Base-by-base conservation (phyloP, 2,113 vertebrate genomes). In the Pseudorectes ferrugineus region DNA sequence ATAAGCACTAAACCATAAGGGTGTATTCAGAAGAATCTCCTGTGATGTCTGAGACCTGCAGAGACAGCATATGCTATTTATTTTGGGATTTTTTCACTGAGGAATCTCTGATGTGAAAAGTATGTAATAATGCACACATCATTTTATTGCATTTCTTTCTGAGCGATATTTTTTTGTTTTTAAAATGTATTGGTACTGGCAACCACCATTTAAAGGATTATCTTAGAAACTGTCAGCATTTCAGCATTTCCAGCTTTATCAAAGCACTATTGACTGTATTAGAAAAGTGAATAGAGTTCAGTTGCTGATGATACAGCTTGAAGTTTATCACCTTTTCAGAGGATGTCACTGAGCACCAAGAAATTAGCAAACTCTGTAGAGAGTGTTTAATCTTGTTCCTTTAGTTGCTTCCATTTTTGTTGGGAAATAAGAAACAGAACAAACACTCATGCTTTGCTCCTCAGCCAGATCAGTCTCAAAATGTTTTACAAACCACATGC, bases 1-100 rank as follows among this genome's bases (percentile, higher is more conserved):
- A 82, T 72, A 96, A 95, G 62, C 54, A 94, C 74, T 80, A 97
- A 91, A 94, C 74, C 94, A 94, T 95, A 26, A 95, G 94, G 91
- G 89, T 92, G 58, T 76, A 97, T 85, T 97, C 91, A 93, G 54
- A 89, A 88, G 43, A 55, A 83, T 70, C 74, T 95, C 85, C 51
- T 70, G 84, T 73, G 78, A 62, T 65, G 63, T 40, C 82, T 84
- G 24, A 75, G 62, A 88, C 78, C 77, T 91, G 85, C 43, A 79
- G 59, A 92, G 57, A 88, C 45, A 36, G 61, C 28, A 36, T 54
- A 26, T 48, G 45, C 38, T 83, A 62, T 73, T 94, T 62, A 78
- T 91, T 92, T 65, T 14, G 12, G 3, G 0, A 2, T 45, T 68
- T 54, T 81, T 82, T 68, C 43, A 61, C 57, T 19, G 16, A 87